Conservation (phyloP, 2,113 vertebrate species). For the human (Homo sapiens) region DNA sequence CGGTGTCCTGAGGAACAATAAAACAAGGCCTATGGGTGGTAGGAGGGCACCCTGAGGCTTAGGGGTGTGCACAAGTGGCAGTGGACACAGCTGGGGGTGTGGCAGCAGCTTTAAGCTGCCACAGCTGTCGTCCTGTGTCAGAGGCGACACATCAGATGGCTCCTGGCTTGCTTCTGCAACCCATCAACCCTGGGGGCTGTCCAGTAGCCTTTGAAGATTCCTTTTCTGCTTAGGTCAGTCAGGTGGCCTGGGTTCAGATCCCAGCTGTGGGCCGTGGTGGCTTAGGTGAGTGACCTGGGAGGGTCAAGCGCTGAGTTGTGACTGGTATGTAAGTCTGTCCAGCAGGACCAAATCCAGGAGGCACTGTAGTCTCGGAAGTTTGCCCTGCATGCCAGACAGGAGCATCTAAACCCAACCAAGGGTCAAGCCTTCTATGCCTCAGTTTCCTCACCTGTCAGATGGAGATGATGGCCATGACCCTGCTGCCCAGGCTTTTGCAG, state of each 20-base stretch:
- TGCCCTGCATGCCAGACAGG: neutral
- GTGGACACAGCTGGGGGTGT: neutral
- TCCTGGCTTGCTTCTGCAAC: neutral
- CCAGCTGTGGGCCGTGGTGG: neutral
- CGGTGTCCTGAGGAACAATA: neutral
- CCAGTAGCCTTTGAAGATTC: neutral
- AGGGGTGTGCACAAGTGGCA: neutral
- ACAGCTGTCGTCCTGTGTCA: neutral
- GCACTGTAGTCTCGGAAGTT: neutral
- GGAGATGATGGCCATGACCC: neutral
- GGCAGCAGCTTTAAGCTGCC: neutral
- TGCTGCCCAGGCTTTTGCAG: neutral
- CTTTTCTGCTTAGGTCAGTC: neutral
- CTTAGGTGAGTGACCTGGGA: neutral
- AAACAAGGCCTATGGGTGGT: neutral
- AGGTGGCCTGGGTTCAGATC: neutral
- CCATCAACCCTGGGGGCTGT: neutral
- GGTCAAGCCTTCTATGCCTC: neutral
- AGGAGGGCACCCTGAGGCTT: neutral
- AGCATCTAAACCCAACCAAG: neutral
- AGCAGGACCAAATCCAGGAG: neutral
- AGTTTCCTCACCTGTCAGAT: neutral
- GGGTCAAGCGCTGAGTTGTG: neutral
- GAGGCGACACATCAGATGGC: neutral
- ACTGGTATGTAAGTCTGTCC: neutral